Evolutionary conservation across 2,113 vertebrate genomes (phyloP).

Genomic region (Setophaga petechia): DNA sequence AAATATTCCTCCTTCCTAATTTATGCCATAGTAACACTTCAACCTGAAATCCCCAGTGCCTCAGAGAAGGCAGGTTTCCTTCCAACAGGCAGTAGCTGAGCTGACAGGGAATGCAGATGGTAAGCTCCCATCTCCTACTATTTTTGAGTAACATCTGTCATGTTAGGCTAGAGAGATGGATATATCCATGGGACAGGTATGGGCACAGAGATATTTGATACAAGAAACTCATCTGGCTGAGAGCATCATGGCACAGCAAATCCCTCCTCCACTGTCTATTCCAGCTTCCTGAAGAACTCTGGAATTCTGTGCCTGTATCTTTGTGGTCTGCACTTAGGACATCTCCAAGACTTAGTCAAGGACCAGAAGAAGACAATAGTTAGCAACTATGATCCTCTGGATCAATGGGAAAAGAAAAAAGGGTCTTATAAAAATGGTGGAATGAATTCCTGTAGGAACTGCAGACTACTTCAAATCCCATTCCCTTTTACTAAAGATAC

Average conservation of each 20-base stretch:
- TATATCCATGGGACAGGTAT: background rate
- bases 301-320: background rate
- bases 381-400: background rate
- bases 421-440: background rate
- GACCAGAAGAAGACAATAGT: background rate
- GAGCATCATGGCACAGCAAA: background rate
- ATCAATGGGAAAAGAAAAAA: background rate
- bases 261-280: background rate
- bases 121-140: background rate
- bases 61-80: background rate
- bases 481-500: background rate
- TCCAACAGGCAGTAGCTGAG: background rate
- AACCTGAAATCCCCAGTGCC: background rate
- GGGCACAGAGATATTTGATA: background rate
- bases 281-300: background rate
- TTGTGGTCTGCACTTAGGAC: background rate
- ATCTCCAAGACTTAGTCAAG: background rate
- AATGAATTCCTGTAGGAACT: background rate
- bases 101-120: background rate
- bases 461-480: background rate
- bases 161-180: background rate
- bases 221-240: background rate
- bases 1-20: background rate
- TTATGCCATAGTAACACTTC: background rate
- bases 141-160: background rate